These are phyloP conservation scores for Catajapyx aquilonaris DNA, from an alignment of 1,140 invertebrate genomes.

Conservation along the genomic window DNA sequence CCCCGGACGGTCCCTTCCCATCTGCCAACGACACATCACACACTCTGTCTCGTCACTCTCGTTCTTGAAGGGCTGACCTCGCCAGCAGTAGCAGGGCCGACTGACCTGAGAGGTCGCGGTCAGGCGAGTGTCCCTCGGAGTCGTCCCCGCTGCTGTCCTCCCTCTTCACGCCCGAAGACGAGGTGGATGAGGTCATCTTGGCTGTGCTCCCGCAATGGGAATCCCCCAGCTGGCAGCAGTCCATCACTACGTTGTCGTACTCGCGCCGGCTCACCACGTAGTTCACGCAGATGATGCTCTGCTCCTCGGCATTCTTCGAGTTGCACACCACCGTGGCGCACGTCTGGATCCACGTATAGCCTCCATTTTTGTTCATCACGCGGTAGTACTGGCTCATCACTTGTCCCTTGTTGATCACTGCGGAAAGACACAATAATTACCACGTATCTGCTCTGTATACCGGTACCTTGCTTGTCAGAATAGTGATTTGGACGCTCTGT, in stretches of 20 bases:
- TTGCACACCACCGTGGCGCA: conserved; percentile 92
- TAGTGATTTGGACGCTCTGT: too few relatives aligned
- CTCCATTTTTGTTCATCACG: conserved; percentile 85
- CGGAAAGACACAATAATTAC: conserved; percentile 20
- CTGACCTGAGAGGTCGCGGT: too few relatives aligned
- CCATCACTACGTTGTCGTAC: conserved; percentile 74
- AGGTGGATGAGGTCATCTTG: conserved; percentile 8
- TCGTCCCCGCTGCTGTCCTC: conserved; percentile 50
- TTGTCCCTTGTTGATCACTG: conserved; percentile 91
- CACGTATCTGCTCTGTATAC: conserved; percentile 1
- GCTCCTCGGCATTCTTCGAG: conserved; percentile 83
- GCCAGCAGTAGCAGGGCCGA: too few relatives aligned
- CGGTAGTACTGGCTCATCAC: conserved; percentile 89
- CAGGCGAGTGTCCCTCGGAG: conserved; percentile 64
- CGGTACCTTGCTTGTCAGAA: too few relatives aligned
- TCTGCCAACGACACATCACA: too few relatives aligned
- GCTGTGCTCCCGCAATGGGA: conserved; percentile 34
- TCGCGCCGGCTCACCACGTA: conserved; percentile 84
- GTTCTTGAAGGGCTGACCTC: too few relatives aligned
- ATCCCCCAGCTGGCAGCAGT: conserved; percentile 74
- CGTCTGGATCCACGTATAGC: conserved; percentile 89
- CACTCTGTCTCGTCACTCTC: too few relatives aligned
- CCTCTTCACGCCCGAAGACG: conserved; percentile 40
- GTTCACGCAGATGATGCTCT: conserved; percentile 90
- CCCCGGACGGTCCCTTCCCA: too few relatives aligned